A percentile compares a stretch with the other conserved stretches of the same genome.
phyloP scores from a whole-genome alignment of 2,888 invertebrate species.

The Ormia ochracea region DNA sequence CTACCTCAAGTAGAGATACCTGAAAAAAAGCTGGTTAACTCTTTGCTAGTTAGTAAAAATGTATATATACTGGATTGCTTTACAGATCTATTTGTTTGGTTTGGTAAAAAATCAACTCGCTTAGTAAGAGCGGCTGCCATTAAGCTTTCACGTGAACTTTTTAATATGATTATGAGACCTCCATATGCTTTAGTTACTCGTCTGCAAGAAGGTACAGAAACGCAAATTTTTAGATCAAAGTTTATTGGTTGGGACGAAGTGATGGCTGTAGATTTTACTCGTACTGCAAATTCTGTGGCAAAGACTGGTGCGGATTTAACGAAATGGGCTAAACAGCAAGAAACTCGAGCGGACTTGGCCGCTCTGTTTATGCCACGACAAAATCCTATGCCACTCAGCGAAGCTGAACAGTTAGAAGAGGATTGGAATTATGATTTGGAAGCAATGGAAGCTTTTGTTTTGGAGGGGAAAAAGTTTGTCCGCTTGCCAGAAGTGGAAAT shows the following conservation, averaged over 20 bases:
- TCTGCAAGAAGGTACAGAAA: slow-evolving; percentile 93
- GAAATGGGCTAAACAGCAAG: slow-evolving; percentile 92
- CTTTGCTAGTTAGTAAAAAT: slow-evolving; percentile 89
- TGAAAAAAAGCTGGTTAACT: slow-evolving; percentile 85
- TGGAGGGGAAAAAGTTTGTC: slow-evolving; percentile 98
- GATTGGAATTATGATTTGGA: slow-evolving; percentile 99
- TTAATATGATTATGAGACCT: slow-evolving; percentile 94
- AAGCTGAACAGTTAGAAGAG: slow-evolving; percentile 91
- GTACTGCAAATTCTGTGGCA: slow-evolving; percentile 97
- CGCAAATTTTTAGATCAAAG: slow-evolving; percentile 96
- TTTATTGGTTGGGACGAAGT: slow-evolving; percentile 99
- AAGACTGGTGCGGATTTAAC: slow-evolving; percentile 97
- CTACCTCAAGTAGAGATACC: slow-evolving; percentile 93
- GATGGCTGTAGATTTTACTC: slow-evolving; percentile 98
- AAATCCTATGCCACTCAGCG: slow-evolving; percentile 88
- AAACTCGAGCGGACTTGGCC: slow-evolving; percentile 94
- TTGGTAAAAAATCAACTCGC: slow-evolving; percentile 97
- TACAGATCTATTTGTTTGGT: slow-evolving; percentile 97
- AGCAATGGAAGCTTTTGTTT: slow-evolving; percentile 97
- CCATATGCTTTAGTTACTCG: slow-evolving; percentile 91
- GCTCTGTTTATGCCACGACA: slow-evolving; percentile 97
- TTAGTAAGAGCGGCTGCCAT: slow-evolving; percentile 96
- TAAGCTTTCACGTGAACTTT: slow-evolving; percentile 96
- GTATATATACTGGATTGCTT: slow-evolving; percentile 98
- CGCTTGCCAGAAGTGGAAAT: slow-evolving; percentile 95